Conservation (phyloP, 2,113 vertebrate genomes). For the Pampusana beccarii region DNA sequence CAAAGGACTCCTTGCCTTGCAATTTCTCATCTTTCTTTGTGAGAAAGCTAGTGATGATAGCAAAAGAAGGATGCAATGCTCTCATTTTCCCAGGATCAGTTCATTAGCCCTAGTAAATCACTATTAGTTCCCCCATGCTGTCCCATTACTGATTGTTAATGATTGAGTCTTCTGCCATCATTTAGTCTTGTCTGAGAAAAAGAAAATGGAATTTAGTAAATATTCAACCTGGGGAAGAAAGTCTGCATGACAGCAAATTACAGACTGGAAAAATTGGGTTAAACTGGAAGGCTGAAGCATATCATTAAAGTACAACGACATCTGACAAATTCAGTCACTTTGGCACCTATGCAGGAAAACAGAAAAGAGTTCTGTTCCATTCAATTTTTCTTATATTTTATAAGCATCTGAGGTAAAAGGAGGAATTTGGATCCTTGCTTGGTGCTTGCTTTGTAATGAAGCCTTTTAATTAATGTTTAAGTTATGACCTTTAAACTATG, state of each 20-base stretch:
- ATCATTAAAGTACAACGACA: not conserved
- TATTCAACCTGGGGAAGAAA: not conserved
- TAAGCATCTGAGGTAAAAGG: not conserved
- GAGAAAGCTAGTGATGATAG: not conserved
- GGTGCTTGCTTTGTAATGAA: not conserved
- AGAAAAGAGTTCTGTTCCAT: not conserved
- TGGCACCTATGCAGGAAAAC: not conserved
- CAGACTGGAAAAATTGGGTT: not conserved
- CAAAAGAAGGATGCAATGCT: not conserved
- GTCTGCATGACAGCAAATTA: not conserved
- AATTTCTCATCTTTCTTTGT: not conserved
- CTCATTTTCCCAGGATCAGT: not conserved
- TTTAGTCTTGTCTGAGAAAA: not conserved
- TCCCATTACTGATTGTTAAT: not conserved
- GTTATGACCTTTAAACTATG: not conserved
- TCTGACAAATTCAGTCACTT: not conserved
- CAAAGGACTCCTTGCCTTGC: not conserved
- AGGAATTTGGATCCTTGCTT: not conserved
- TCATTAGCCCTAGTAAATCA: not conserved
- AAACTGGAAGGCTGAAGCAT: not conserved
- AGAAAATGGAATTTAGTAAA: not conserved
- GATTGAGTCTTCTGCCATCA: not conserved
- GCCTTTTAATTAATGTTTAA: not conserved
- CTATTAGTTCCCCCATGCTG: not conserved
- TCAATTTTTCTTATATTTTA: not conserved